Percentiles rank a stretch among this genome's conserved stretches.
These are phyloP conservation scores for Phyllotreta cruciferae DNA, from an alignment of 2,888 invertebrate genomes.

Conservation along the genomic window DNA sequence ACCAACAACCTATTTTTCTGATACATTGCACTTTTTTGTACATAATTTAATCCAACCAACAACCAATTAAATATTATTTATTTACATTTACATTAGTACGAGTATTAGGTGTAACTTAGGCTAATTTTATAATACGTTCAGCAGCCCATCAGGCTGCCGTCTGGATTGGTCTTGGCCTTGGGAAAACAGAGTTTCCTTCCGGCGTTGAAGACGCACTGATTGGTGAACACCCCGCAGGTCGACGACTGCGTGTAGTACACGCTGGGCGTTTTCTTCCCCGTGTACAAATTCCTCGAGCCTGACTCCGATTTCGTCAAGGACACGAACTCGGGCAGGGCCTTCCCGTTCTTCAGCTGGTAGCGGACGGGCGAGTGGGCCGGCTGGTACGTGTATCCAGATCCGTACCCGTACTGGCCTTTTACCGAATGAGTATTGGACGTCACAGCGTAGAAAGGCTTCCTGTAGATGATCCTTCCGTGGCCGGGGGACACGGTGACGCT, in stretches of 20 bases:
- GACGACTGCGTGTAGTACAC: constrained; percentile 87
- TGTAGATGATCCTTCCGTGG: constrained; percentile 54
- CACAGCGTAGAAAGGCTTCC: constrained; percentile 53
- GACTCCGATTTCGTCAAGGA: constrained; percentile 83
- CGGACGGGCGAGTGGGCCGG: constrained; percentile 52
- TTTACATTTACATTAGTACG: constrained; percentile 26
- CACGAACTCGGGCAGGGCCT: constrained; percentile 72
- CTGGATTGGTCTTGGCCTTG: constrained; percentile 78
- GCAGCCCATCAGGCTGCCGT: constrained; percentile 74
- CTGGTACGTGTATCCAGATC: constrained; percentile 55
- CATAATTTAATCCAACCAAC: not conserved
- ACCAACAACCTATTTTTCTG: constrained; percentile 39
- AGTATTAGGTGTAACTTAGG: constrained; percentile 23
- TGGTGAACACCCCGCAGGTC: constrained; percentile 86
- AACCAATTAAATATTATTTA: constrained; percentile 15
- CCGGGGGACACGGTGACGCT: constrained; percentile 63
- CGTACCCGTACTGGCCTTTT: constrained; percentile 53
- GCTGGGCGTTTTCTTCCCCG: constrained; percentile 76
- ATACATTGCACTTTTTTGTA: too few relatives aligned
- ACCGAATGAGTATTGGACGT: constrained; percentile 51
- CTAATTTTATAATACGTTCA: constrained; percentile 46
- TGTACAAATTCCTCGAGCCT: constrained; percentile 65
- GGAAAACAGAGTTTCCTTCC: constrained; percentile 83
- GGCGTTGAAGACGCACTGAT: constrained; percentile 82
- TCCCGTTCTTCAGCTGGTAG: constrained; percentile 55